A percentile compares a stretch with the other conserved stretches of the same genome.
Evolutionary conservation across 2,888 invertebrate species (phyloP).

Genomic region (Leucoptera coffeella): DNA sequence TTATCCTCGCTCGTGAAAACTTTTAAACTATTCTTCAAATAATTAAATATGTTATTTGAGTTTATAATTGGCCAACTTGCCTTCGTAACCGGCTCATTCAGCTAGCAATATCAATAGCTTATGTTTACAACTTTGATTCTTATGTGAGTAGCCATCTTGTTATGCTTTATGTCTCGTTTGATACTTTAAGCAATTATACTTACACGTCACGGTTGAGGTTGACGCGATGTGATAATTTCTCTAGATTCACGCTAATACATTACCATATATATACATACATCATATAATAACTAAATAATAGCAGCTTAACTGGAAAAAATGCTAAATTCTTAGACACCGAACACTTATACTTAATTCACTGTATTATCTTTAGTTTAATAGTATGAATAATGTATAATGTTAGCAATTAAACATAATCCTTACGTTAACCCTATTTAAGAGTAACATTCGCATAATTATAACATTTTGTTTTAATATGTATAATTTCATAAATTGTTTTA

Average conservation of each 20-base stretch:
- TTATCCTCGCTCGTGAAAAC: no score
- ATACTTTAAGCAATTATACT: no score
- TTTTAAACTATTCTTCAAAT: no score
- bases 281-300: neutral
- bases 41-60: no score
- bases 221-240: neutral
- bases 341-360: neutral
- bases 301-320: neutral
- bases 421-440: neutral
- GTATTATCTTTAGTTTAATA: neutral
- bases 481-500: constrained; percentile 2
- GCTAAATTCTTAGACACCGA: neutral
- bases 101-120: no score
- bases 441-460: no score
- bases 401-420: neutral
- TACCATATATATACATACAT: neutral
- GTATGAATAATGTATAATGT: neutral
- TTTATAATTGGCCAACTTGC: no score
- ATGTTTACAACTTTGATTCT: no score
- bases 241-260: neutral
- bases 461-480: neutral
- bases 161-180: no score
- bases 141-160: no score
- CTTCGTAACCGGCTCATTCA: no score
- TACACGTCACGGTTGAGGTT: no score